Evolutionary conservation across 2,888 invertebrate genomes (phyloP), one percentile per base, ranked within the genome.

Genomic region (Heliconius aoede): DNA sequence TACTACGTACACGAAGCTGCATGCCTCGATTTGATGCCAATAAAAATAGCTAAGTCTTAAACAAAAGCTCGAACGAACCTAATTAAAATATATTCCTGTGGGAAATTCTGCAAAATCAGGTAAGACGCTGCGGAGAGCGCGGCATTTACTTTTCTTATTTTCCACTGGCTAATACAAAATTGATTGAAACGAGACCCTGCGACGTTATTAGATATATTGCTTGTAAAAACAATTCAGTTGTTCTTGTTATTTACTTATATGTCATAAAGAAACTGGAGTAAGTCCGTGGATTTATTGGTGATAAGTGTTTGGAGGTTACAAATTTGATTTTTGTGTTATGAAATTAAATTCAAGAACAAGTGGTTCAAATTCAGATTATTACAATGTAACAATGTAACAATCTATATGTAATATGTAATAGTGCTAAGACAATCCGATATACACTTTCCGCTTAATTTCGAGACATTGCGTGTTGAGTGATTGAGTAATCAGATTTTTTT

Each of bases 31-130:
- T 55, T 7, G n/a, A 65, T 46, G 64, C 68, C 69, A 76, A 76
- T 78, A 76, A 73, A 76, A 64, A 62, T 67, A 58, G 28, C 62
- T 30, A 55, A 69, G 65, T 51, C 55, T 60, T 78, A 73, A 73
- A 76, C 69, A 78, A 78, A 78, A 78, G 76, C 73, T 30, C 64
- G 58, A 69, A 71, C 68, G 72, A 69, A 77, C 75, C 64, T 76
- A 79, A 79, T 79, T 79, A 79, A 77, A 79, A 77, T 77, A 73
- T 60, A 55, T 36, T 77, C 79, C 60, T 75, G 15, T 28, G 79
- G 75, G 79, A 79, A 79, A 79, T 79, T 69, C 69, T 62, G 51
- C 55, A 69, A 65, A 77, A 77, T 75, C 79, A 76, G 73, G 77
- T 61, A 75, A 79, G 74, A 62, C 74, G 74, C 69, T 74, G 58